Base-by-base conservation (phyloP, 2,797 vertebrate genomes). In the Hirundo rustica region DNA sequence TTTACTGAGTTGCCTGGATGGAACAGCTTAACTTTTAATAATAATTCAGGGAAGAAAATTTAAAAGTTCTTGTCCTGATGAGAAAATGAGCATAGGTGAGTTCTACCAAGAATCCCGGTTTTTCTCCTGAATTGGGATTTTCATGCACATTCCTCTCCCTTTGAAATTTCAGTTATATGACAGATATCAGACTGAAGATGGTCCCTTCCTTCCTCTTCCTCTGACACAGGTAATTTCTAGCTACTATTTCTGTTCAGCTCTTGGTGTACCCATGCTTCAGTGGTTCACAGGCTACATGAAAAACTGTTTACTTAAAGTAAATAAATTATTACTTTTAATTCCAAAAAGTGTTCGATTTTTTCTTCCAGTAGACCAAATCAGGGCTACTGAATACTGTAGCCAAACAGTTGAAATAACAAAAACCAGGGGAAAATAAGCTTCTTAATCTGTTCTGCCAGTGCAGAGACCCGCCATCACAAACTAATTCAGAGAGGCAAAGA, bases 11-110 rank as follows among this genome's bases (percentile, higher is more conserved):
- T 66, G 57, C 48, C 67, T 44, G 42, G 64, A 76, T 23, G 85
- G 78, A 92, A 89, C 38, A 79, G 18, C 55, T 91, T 34, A 82
- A 89, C 53, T 92, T 95, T 76, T 89, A 95, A 82, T 70, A 85
- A 76, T 45, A 76, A 82, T 73, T 89, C 62, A 84, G 20, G 11
- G 6, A 5, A 76, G 15, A 74, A 87, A 86, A 86, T 38, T n/a
- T 44, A 16, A 45, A 94, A 91, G 25, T 55, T 87, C n/a, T 47
- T 55, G 7, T 51, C 44, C 44, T 75, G 67, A 16, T 66, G n/a
- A 91, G 64, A 91, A 91, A 87, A 36, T 66, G 7, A 75, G 50
- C 21, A 88, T 18, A 86, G 25, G 22, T 53, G 62, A 13, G 51
- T 68, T 86, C 34, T 78, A 2, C 5, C 26, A 92, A 72, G 40